Conservation (phyloP, 2,113 vertebrate genomes). For the Nestor notabilis region DNA sequence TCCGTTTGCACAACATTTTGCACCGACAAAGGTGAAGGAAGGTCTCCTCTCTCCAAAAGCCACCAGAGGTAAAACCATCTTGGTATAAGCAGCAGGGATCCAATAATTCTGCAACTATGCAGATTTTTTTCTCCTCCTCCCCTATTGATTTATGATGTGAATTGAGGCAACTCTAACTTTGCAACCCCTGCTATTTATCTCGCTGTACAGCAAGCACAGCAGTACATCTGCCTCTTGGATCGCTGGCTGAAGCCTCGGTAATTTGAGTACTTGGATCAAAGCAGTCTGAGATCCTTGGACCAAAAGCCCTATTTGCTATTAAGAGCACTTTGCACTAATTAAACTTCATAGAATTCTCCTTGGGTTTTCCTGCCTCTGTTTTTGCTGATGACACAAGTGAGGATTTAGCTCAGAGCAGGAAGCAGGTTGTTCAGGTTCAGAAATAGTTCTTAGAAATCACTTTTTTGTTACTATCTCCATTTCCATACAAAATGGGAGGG, state of each 20-base stretch:
- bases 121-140: background rate
- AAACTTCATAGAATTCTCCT: background rate
- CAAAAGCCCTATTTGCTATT: background rate
- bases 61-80: background rate
- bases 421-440: background rate
- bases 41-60: background rate
- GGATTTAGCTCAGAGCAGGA: background rate
- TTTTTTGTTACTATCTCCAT: background rate
- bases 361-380: background rate
- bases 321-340: conserved; percentile 18
- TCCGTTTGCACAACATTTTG: background rate
- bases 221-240: background rate
- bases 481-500: fast-evolving
- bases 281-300: background rate
- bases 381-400: background rate
- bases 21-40: background rate
- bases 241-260: background rate
- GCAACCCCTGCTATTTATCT: background rate
- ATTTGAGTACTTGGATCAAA: conserved; percentile 10
- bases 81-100: background rate
- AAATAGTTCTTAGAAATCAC: background rate
- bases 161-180: background rate
- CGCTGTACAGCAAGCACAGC: background rate
- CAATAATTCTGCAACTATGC: background rate
- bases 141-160: background rate